phyloP scores from a whole-genome alignment of 2,113 vertebrate species.

The Ellobius talpinus region DNA sequence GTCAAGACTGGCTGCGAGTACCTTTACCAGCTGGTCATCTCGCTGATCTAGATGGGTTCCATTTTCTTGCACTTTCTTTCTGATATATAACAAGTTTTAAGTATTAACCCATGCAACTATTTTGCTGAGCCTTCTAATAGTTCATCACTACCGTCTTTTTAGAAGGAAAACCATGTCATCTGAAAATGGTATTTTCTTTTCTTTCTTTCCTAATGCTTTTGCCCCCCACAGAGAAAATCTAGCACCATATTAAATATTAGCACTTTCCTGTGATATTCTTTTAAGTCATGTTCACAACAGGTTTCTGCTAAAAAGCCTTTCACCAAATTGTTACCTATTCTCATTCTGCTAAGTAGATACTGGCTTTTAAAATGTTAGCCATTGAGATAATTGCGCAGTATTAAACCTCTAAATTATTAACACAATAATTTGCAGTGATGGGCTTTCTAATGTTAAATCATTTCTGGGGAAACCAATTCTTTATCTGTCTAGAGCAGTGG shows the following conservation, averaged over 20 bases:
- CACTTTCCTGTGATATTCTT: not conserved
- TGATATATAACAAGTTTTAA: not conserved
- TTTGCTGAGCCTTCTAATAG: not conserved
- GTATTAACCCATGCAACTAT: not conserved
- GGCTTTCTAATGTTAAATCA: conserved; percentile 6
- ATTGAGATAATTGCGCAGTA: not conserved
- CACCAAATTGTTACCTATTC: not conserved
- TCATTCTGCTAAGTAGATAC: not conserved
- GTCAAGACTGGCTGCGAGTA: not conserved
- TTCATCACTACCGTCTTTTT: not conserved
- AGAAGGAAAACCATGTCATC: not conserved
- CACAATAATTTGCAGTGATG: conserved; percentile 7
- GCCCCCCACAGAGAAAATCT: not conserved
- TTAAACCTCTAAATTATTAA: conserved; percentile 30
- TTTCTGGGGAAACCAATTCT: not conserved
- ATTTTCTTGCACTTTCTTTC: not conserved
- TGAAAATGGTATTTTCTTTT: not conserved
- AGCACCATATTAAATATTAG: not conserved
- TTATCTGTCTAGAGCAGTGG: not conserved
- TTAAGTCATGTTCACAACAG: not conserved
- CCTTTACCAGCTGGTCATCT: not conserved
- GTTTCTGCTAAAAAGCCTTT: not conserved
- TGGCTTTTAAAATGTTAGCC: not conserved
- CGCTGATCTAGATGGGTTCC: not conserved
- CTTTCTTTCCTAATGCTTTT: not conserved